Conservation (phyloP, 2,888 invertebrate species). For the Nebria salina region DNA sequence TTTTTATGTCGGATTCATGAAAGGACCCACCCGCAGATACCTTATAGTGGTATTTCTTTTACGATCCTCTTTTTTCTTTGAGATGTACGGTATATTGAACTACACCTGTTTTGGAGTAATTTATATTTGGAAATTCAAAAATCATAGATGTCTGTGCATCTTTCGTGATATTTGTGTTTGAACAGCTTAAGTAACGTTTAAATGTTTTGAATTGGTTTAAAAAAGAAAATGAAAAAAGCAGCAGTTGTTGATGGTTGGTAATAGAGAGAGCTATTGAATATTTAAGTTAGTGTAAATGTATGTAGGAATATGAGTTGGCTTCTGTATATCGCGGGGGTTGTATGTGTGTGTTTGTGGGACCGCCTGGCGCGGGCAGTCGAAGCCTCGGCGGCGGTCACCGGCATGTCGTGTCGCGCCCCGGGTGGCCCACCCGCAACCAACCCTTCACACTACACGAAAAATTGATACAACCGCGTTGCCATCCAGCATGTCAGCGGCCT, state of each 20-base stretch:
- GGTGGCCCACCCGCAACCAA: conserved; percentile 9
- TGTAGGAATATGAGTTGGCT: conserved; percentile 5
- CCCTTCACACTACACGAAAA: conserved; percentile 2
- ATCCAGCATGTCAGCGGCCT: conserved; percentile 16
- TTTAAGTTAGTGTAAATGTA: conserved; percentile 10
- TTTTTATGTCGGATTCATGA: neutral
- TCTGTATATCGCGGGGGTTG: conserved; percentile 9
- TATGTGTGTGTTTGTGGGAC: conserved; percentile 2
- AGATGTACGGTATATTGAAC: no score
- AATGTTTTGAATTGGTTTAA: no score
- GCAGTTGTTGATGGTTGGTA: neutral
- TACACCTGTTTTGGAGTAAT: no score
- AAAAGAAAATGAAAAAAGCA: no score
- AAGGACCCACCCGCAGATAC: neutral
- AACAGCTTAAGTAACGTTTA: no score
- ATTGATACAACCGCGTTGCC: conserved; percentile 14
- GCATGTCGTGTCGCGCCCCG: conserved; percentile 17
- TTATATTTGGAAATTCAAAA: no score
- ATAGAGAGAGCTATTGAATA: neutral
- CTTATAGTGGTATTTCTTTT: neutral
- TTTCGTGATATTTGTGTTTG: no score
- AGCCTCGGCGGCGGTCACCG: neutral
- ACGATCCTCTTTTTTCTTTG: no score
- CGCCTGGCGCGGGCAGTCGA: conserved; percentile 1
- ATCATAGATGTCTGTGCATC: no score